Base-by-base conservation (phyloP, 2,113 vertebrate genomes). In the Hemichromis elongatus region DNA sequence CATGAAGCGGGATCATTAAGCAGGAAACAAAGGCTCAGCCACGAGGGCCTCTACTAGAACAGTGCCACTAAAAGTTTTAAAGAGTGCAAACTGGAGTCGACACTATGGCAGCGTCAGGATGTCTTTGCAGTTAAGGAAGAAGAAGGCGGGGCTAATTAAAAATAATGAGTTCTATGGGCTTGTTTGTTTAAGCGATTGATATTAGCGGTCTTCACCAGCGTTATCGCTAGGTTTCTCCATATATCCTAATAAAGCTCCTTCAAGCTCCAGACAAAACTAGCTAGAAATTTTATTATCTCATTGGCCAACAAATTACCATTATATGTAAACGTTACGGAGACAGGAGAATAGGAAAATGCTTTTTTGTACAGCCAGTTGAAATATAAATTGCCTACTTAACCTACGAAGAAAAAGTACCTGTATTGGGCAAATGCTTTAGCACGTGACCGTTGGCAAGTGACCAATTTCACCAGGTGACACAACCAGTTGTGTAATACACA, bases 1-100 rank as follows among this genome's bases (percentile, higher is more conserved):
- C 33, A 52, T 77, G 82, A 70, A 70, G 78, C 10, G 50, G 56
- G 84, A 91, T 91, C 92, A 85, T 91, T 90, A 94, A 83, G 73
- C 87, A 89, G 85, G 82, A 92, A 92, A 90, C 88, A 68, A 88
- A 92, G 68, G 79, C 61, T 82, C 21, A 50, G 55, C 55, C 55
- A 79, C 33, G n/a, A 12, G 9, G 56, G 35, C 24, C 66, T 37
- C 26, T 3, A 68, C 45, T 85, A 85, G 54, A 82, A 68, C 1
- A 54, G 54, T 78, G 83, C 63, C 61, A 7, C 52, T 11, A 24
- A 30, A 89, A 84, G 75, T 89, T 93, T 88, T 73, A 55, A 45
- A 45, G 52, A 54, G 45, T n/a, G 26, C 50, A 85, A 81, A 85
- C 35, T 86, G 79, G 53, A 85, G 82, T 89, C 63, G 86, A 89